Evolutionary conservation across 2,113 vertebrate species (phyloP).

Genomic region (Calidris pugnax): DNA sequence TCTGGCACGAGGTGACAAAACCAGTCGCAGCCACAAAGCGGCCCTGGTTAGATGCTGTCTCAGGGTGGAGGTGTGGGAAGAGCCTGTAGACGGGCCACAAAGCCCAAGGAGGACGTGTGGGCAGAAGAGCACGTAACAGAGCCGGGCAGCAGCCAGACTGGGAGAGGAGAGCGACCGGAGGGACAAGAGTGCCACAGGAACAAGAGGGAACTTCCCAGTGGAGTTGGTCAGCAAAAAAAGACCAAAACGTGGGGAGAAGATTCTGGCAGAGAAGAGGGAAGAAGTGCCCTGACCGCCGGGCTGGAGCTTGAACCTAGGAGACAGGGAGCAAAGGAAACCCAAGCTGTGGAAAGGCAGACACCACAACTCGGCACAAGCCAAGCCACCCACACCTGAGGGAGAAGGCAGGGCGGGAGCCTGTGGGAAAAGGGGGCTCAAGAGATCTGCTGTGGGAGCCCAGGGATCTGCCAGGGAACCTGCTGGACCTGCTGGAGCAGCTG

Average conservation of each 20-base stretch:
- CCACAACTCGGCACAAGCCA: not conserved
- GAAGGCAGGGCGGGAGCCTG: not conserved
- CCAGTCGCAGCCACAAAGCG: not conserved
- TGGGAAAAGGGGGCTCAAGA: constrained; percentile 27
- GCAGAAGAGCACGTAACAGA: not conserved
- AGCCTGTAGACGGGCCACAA: not conserved
- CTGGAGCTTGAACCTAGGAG: not conserved
- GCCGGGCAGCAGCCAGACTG: not conserved
- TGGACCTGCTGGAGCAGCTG: constrained; percentile 53
- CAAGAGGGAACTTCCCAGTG: not conserved
- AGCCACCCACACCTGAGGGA: constrained; percentile 18
- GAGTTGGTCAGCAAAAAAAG: not conserved
- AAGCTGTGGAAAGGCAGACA: not conserved
- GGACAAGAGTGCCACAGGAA: not conserved
- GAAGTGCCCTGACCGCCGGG: not conserved
- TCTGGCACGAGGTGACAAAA: not conserved
- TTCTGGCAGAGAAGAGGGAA: not conserved
- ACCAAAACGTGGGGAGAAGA: not conserved
- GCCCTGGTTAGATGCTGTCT: not conserved
- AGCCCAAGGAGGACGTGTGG: not conserved
- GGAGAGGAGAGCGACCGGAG: rapidly evolving
- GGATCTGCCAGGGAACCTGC: constrained; percentile 45
- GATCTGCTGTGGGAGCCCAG: not conserved
- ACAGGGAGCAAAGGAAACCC: not conserved
- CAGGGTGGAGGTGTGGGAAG: not conserved